Evolutionary conservation across 2,888 invertebrate genomes (phyloP), one percentile per base, ranked within the genome.

Genomic region (Macrophya annulata): DNA sequence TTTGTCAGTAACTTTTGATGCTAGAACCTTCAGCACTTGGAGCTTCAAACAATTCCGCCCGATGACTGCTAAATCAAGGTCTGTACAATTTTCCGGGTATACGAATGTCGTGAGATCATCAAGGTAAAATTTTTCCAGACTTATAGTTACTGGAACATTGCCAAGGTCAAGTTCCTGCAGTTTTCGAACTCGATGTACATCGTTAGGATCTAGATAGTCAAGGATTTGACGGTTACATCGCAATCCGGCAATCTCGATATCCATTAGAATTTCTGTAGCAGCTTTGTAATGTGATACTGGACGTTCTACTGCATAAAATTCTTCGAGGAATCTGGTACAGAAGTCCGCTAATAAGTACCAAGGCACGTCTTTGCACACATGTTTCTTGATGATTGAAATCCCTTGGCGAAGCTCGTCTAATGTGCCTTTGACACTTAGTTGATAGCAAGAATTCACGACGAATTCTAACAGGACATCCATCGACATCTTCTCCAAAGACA

Each of bases 51-150:
- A 77, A 17, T 55, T 55, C n/a, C 55, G 77, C 15, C 51, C 77
- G 55, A 77, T 77, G 51, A 77, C 31, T 17, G 31, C 25, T n/a
- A 77, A 31, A 17, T 77, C 51, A 55, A 21, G 77, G 31, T 77
- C 77, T 2, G 55, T 51, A 37, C 77, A 77, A 8, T 55, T 12
- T 0, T 9, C 51, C 37, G 77, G 17, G 17, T 55, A 77, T 15
- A 31, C 4, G 3, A 77, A 77, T 31, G 51, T 37, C 37, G 55
- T 55, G 0, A 77, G 51, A 77, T 77, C 77, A n/a, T 48, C 40
- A 0, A 77, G 55, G 25, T 55, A 17, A 21, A 55, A 77, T 15
- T 55, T 9, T 2, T 77, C n/a, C 25, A 77, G 51, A 31, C 51
- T 74, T 17, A 74, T 12, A 21, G 43, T 6, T n/a, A 0, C 8